Percentiles rank a stretch among this genome's conserved stretches.
phyloP scores from a whole-genome alignment of 2,797 vertebrate species.

The Crocodylus rhombifer region DNA sequence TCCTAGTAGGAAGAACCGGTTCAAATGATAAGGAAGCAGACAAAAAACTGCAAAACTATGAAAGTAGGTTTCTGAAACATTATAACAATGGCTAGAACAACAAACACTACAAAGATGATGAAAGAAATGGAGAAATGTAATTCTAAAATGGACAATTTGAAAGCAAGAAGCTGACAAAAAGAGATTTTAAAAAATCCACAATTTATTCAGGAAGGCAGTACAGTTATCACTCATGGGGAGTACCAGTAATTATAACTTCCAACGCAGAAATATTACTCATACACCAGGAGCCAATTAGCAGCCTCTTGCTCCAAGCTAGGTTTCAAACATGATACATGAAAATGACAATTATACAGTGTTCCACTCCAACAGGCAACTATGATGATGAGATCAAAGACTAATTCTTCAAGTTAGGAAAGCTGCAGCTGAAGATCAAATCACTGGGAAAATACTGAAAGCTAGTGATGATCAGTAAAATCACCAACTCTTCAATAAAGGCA shows the following conservation, averaged over 20 bases:
- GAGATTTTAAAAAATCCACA: not conserved
- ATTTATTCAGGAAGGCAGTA: not conserved
- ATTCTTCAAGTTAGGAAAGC: not conserved
- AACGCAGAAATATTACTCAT: not conserved
- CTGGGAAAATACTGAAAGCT: not conserved
- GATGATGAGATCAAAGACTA: not conserved
- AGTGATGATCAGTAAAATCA: accelerated
- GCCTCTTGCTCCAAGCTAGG: not conserved
- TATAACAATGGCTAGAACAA: not conserved
- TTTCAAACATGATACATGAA: not conserved
- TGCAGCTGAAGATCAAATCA: not conserved
- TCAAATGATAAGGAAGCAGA: not conserved
- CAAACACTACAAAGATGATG: not conserved
- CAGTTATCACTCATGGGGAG: not conserved
- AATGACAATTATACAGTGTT: not conserved
- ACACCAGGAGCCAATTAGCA: not conserved
- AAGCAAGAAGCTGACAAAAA: not conserved
- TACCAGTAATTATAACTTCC: not conserved
- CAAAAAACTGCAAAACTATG: not conserved
- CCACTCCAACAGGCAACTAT: not conserved
- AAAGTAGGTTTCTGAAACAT: not conserved
- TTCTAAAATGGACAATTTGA: too few relatives aligned
- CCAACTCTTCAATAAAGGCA: not conserved
- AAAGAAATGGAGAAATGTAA: not conserved
- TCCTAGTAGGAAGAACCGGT: not conserved